Percentiles rank a stretch among this genome's conserved stretches.
Conservation (phyloP, 92 coral and sea anemone genomes). For the Siderastrea siderea region DNA sequence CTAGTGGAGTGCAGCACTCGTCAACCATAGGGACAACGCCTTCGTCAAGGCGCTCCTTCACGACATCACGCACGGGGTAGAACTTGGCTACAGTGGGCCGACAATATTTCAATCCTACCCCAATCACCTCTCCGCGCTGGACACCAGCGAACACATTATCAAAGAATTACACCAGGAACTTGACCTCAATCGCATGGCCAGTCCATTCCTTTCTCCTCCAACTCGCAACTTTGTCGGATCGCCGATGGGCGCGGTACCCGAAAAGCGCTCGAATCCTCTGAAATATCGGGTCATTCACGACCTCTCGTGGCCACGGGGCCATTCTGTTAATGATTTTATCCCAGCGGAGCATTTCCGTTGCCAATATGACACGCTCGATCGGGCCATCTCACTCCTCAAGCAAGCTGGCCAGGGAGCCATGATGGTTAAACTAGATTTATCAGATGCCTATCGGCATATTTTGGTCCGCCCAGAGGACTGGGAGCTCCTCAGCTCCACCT, state of each 20-base stretch:
- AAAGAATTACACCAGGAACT: not conserved
- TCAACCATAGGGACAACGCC: constrained; percentile 5
- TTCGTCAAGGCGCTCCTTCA: constrained; percentile 8
- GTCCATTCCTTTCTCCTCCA: constrained; percentile 34
- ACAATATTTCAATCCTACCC: not conserved
- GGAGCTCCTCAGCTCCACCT: no score
- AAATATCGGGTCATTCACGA: constrained; percentile 34
- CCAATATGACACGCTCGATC: constrained; percentile 13
- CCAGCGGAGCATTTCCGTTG: constrained; percentile 16
- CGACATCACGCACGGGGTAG: constrained; percentile 27
- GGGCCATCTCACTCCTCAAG: no score
- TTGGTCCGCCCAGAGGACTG: no score
- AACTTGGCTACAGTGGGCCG: constrained; percentile 6
- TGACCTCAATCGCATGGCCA: constrained; percentile 11
- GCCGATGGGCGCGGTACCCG: no score
- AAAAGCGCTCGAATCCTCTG: no score
- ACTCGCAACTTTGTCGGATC: constrained; percentile 20
- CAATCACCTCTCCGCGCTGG: constrained; percentile 28
- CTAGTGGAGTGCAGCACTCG: constrained; percentile 1
- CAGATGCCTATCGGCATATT: no score
- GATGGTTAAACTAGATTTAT: no score
- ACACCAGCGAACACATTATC: not conserved
- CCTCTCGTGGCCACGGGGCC: constrained; percentile 47
- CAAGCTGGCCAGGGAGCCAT: no score
- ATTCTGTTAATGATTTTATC: constrained; percentile 28